Evolutionary conservation across 2,797 vertebrate species (phyloP), one percentile per base, ranked within the genome.

Genomic region (Acropternis orthonyx): DNA sequence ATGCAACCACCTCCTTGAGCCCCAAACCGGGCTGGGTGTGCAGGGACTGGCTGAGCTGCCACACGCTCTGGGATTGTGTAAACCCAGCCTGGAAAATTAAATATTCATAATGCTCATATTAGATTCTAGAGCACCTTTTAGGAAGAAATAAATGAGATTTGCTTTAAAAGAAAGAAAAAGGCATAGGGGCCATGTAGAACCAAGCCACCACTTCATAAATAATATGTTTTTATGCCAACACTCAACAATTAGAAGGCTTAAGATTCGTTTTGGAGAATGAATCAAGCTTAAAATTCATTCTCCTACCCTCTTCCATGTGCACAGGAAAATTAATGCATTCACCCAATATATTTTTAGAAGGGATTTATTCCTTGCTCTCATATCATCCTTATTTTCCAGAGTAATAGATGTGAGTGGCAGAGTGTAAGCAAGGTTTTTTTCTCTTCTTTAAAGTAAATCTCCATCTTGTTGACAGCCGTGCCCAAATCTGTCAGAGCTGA

Each of bases 101-200:
- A 98, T 98, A 98, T 98, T 98, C 96, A 98, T 98, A 92, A 97
- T 43, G 63, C 96, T 97, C 97, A 97, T 97, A 98, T 98, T 97
- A 96, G 97, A 97, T 98, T 92, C 97, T 84, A 89, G 85, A 96
- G 97, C 91, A 28, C 93, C 97, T 98, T 98, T 98, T 97, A 96
- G 95, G 97, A 91, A 96, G 96, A 96, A 97, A 97, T 96, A 98
- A 98, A 98, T 97, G 98, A 97, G 97, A 96, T 97, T 94, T 95
- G 94, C 95, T 97, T 95, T 34, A 63, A 96, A 96, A 97, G 97
- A 89, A 88, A 69, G n/a, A 69, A 83, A 88, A 91, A 92, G 77
- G 67, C 79, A 79, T 27, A 84, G 78, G 12, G 93, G 90, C 88
- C 83, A 49, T 72, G 74, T 81, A 96, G 85, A 92, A 91, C 78